A percentile compares a stretch with the other conserved stretches of the same genome.
Evolutionary conservation across 2,797 vertebrate species (phyloP).

Genomic region (Acrossocheilus fasciatus): DNA sequence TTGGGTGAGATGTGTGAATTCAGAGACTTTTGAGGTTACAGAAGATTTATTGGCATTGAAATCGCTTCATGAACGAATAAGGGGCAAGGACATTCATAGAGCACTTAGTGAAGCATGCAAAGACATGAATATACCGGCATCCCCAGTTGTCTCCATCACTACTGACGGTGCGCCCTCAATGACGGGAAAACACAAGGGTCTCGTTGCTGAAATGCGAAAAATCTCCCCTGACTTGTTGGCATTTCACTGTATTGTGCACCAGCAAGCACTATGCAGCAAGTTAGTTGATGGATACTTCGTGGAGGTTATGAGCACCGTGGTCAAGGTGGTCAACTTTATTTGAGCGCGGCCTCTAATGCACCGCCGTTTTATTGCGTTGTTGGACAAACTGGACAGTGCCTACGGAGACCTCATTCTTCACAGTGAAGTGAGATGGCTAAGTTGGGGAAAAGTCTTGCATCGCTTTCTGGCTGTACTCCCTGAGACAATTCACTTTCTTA

Average conservation of each 20-base stretch:
- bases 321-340: slow-evolving; percentile 8
- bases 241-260: not conserved
- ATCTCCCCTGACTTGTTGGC: not conserved
- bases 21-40: not conserved
- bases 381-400: not conserved
- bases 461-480: too few relatives aligned
- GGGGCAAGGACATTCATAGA: not conserved
- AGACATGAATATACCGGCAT: not conserved
- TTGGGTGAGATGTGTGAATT: not conserved
- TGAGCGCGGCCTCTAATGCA: not conserved
- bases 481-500: too few relatives aligned
- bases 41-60: not conserved
- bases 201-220: not conserved
- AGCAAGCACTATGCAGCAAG: not conserved
- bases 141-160: not conserved
- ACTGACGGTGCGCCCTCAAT: not conserved
- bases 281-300: not conserved
- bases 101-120: not conserved
- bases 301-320: not conserved
- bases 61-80: not conserved
- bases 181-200: not conserved
- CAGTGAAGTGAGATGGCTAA: too few relatives aligned
- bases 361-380: not conserved
- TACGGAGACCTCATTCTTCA: too few relatives aligned
- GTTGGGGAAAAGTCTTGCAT: too few relatives aligned